Base-by-base conservation (phyloP, 2,113 vertebrate species). In the Lota lota region DNA sequence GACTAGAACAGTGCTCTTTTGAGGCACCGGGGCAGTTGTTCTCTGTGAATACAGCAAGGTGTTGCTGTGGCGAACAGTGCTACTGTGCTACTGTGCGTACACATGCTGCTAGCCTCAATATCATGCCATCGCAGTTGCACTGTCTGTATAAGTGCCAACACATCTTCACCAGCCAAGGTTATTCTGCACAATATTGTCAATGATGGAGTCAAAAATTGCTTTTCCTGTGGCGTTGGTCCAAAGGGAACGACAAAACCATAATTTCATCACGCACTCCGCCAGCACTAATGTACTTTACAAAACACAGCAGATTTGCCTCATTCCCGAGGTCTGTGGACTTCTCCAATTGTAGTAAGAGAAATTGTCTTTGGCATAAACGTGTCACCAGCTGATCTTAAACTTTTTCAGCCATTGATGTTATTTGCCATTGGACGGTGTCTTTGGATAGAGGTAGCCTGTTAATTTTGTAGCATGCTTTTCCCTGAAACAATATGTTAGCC, bases 181-280 rank as follows among this genome's bases (percentile, higher is more conserved):
- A 76, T 83, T 75, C 80, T 77, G 80, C 65, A 82, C 76, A 80
- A 83, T 83, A 78, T 85, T 85, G 75, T 62, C 71, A 59, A 85
- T 78, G 28, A 86, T 77, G 28, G 73, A 79, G 28, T 76, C 76
- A 66, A 85, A 76, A 65, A 86, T 83, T 65, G 84, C 77, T 69
- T 85, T 68, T 70, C 76, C 80, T 70, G 78, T 80, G 64, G 79
- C 62, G 64, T 77, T 74, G 73, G 78, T 86, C 7, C 79, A 79
- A 62, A 86, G 74, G 74, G 79, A 74, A 58, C 78, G 82, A 82
- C 74, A 79, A 68, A 85, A 75, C 2, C 2, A 82, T 78, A 56
- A 86, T 51, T 22, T 86, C 75, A 70, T 87, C 28, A 85, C 60
- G 82, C 75, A 28, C 78, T 81, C 77, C 57, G n/a, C 57, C n/a